Conservation (phyloP, 64 coral and sea anemone species). For the Pachyseris speciosa region DNA sequence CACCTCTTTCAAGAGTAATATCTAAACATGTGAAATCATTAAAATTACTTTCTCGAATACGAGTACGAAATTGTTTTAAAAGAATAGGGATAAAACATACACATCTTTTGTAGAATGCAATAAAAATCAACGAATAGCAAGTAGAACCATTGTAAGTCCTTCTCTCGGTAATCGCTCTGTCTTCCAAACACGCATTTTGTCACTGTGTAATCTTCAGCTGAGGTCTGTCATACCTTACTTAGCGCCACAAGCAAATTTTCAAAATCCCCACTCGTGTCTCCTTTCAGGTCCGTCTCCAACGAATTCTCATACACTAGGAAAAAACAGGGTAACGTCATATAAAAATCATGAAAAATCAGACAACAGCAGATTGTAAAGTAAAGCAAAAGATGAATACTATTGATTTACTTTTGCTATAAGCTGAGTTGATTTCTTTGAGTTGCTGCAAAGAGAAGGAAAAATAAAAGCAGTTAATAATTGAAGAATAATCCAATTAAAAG, state of each 20-base stretch:
- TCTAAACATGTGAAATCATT: too few species aligned
- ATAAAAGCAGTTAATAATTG: not conserved
- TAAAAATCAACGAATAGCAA: too few species aligned
- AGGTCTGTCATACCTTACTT: conserved; percentile 47
- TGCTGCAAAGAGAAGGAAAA: conserved; percentile 30
- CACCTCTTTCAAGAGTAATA: too few species aligned
- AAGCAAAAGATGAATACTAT: not conserved
- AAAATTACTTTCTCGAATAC: too few species aligned
- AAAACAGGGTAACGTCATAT: not conserved
- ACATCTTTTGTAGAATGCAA: too few species aligned
- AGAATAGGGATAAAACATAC: too few species aligned
- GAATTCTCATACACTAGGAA: conserved; percentile 52
- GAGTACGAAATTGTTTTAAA: too few species aligned
- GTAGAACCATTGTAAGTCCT: too few species aligned
- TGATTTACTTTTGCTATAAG: conserved; percentile 8
- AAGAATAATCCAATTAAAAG: not conserved
- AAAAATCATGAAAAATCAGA: not conserved
- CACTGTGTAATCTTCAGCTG: too few species aligned
- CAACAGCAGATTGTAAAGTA: not conserved
- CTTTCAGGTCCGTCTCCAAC: conserved; percentile 62
- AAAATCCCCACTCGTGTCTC: conserved; percentile 71
- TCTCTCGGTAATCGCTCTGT: too few species aligned
- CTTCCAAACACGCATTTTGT: too few species aligned
- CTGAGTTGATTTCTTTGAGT: conserved; percentile 21
- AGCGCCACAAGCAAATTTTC: conserved; percentile 63